These are phyloP conservation scores for Poeciliopsis paucimaculata DNA, from an alignment of 2,797 vertebrate genomes.

Conservation along the genomic window DNA sequence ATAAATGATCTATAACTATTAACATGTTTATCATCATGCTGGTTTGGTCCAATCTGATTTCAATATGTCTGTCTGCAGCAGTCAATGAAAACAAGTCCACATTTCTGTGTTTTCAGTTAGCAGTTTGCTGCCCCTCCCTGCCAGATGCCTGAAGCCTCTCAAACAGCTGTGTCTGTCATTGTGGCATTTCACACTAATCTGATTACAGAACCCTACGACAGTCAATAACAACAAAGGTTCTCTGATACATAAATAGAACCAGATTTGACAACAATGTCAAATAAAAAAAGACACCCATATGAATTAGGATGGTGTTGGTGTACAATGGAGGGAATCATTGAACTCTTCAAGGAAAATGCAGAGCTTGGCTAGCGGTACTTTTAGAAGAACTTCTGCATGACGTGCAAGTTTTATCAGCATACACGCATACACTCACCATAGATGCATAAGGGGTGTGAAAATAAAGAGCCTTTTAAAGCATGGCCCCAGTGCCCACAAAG, in stretches of 20 bases:
- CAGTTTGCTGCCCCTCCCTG: slow-evolving; percentile 19
- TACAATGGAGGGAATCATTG: slow-evolving; percentile 20
- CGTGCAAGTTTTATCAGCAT: slow-evolving; percentile 49
- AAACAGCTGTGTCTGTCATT: slow-evolving; percentile 78
- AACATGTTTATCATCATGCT: neutral
- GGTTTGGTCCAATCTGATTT: neutral
- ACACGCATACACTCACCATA: slow-evolving; percentile 52
- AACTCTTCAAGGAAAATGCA: slow-evolving; percentile 43
- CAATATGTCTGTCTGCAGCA: slow-evolving; percentile 2
- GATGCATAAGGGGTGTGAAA: slow-evolving; percentile 79
- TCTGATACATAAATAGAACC: slow-evolving; percentile 80
- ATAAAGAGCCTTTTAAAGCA: slow-evolving; percentile 80
- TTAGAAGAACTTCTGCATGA: slow-evolving; percentile 57
- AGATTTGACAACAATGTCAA: slow-evolving; percentile 72
- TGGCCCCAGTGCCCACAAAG: slow-evolving; percentile 78
- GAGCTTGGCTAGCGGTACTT: slow-evolving; percentile 68
- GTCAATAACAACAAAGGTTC: slow-evolving; percentile 63
- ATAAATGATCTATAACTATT: neutral
- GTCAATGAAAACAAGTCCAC: slow-evolving; percentile 50
- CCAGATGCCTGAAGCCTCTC: slow-evolving; percentile 72
- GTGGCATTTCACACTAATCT: slow-evolving; percentile 72
- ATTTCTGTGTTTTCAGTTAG: slow-evolving; percentile 52
- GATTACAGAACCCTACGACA: slow-evolving; percentile 75
- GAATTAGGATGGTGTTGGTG: slow-evolving; percentile 48
- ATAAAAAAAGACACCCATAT: slow-evolving; percentile 54